These are phyloP conservation scores for Dynastes grantii DNA, from an alignment of 2,888 invertebrate species.

Conservation along the genomic window DNA sequence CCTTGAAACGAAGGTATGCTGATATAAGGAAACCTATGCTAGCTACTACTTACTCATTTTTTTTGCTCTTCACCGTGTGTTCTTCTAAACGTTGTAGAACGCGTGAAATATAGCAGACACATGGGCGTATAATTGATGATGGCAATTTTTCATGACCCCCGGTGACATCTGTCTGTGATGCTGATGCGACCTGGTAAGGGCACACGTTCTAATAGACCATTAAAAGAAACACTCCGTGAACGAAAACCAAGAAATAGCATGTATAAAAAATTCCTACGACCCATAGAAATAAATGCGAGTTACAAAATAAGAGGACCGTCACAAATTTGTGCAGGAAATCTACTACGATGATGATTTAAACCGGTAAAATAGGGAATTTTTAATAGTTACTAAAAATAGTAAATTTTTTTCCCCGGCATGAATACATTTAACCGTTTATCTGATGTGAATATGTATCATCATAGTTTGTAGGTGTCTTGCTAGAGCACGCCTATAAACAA, in stretches of 20 bases:
- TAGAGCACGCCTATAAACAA: conserved; percentile 32
- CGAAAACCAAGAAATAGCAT: not conserved
- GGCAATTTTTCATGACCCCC: conserved; percentile 67
- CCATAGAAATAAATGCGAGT: not conserved
- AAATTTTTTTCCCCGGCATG: not conserved
- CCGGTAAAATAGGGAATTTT: not conserved
- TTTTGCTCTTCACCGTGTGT: conserved; percentile 7
- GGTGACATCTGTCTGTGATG: conserved; percentile 63
- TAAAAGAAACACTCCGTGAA: conserved; percentile 55
- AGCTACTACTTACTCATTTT: not conserved
- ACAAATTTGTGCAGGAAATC: conserved; percentile 18
- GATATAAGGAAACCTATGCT: too few relatives aligned
- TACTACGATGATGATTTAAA: conserved; percentile 34
- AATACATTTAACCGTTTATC: conserved; percentile 15
- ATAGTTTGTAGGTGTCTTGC: conserved; percentile 19
- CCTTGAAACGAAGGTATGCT: conserved; percentile 23
- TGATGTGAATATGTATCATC: conserved; percentile 25
- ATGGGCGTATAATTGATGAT: conserved; percentile 66
- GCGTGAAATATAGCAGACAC: conserved; percentile 50
- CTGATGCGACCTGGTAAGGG: conserved; percentile 56
- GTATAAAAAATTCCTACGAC: not conserved
- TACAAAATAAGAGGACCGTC: conserved; percentile 12
- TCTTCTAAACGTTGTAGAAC: conserved; percentile 21
- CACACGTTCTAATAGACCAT: conserved; percentile 65
- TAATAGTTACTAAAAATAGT: conserved; percentile 34